Evolutionary conservation across 2,113 vertebrate species (phyloP).

Genomic region (Heloderma charlesbogerti): DNA sequence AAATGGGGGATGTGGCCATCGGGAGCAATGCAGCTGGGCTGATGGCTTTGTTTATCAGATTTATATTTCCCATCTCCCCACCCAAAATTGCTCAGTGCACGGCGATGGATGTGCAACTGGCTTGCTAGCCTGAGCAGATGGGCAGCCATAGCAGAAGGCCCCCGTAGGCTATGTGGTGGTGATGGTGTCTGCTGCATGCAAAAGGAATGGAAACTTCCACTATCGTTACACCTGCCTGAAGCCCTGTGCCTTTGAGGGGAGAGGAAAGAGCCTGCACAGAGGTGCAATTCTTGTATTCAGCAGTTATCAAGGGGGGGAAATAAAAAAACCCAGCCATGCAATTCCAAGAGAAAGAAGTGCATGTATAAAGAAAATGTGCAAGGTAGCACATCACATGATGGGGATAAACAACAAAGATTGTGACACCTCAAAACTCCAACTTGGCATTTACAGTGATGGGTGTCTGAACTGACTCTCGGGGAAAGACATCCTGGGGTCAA

Average conservation of each 20-base stretch:
- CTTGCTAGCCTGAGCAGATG: neutral
- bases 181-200: neutral
- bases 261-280: neutral
- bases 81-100: neutral
- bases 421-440: neutral
- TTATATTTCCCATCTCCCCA: neutral
- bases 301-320: neutral
- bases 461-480: neutral
- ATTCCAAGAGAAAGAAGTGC: neutral
- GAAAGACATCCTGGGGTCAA: neutral
- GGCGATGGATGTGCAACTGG: neutral
- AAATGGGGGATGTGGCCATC: neutral
- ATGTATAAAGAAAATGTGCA: neutral
- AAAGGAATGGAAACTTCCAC: neutral
- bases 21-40: neutral
- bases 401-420: neutral
- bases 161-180: neutral
- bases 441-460: neutral
- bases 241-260: neutral
- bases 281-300: neutral
- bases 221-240: too few relatives aligned
- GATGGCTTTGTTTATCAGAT: neutral
- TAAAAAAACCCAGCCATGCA: neutral
- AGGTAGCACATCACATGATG: neutral
- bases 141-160: fast-evolving